Evolutionary conservation across 1,140 invertebrate species (phyloP), one percentile per base, ranked within the genome.

Genomic region (Euura lappo): DNA sequence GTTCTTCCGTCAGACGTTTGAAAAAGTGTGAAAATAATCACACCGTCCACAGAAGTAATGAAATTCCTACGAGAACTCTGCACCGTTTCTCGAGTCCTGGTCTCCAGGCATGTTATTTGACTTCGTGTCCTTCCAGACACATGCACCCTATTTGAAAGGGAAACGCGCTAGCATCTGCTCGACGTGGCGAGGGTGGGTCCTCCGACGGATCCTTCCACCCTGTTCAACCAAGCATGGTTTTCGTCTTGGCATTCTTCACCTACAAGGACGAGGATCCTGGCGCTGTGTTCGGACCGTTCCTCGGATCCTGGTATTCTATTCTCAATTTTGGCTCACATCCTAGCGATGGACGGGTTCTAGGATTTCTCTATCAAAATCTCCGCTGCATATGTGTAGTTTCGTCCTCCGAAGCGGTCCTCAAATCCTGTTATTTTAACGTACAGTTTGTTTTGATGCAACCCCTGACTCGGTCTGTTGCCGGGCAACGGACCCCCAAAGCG

Each of bases 401-500:
- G 13, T 60, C 51, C 51, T 60, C 13, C 51, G 13, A 11, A 11
- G 3, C 13, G 13, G 51, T 60, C 13, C 51, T 60, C 13, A n/a
- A 60, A 11, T n/a, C 51, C 51, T 60, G 51, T 60, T 60, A 60
- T 6, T 60, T 60, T 60, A 60, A 60, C 51, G 51, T 60, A 60
- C 51, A 60, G 51, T 60, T 60, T 60, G 51, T 60, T 60, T 60
- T 60, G 51, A 60, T 60, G 51, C 51, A n/a, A 8, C 51, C 51
- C 51, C 51, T 6, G 51, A 60, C 8, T n/a, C 5, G 6, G 8
- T 60, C 3, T 8, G 51, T 60, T 60, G 51, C 51, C 2, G 13
- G 51, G 51, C 51, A 60, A 60, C 51, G 4, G 28, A 28, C 28
- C 28, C 28, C 51, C 3, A 60, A 60, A 8, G 3, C 51, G 28